Conservation (phyloP, 2,888 invertebrate species). For the Acanthoscelides obtectus region DNA sequence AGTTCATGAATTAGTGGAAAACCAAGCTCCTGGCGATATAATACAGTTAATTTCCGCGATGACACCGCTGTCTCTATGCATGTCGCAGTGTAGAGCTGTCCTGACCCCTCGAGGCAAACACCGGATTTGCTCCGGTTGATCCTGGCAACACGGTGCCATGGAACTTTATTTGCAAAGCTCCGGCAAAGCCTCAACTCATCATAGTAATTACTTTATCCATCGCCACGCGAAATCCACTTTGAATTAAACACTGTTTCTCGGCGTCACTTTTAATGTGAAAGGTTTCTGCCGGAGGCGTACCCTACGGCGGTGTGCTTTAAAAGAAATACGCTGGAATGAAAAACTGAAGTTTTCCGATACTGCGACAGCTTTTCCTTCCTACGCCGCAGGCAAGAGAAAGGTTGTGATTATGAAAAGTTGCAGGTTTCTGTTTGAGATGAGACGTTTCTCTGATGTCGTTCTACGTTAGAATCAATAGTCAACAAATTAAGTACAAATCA, state of each 20-base stretch:
- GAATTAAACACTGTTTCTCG: neutral
- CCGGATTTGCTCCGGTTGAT: conserved; percentile 27
- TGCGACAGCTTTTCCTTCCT: neutral
- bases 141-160: conserved; percentile 25
- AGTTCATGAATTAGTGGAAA: neutral
- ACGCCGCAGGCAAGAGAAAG: too few species aligned
- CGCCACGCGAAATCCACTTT: conserved; percentile 6
- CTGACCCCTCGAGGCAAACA: conserved; percentile 5
- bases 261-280: neutral
- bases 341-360: neutral
- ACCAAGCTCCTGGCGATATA: neutral
- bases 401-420: too few species aligned
- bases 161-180: conserved; percentile 28
- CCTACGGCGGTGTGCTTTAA: neutral
- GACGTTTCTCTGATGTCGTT: too few species aligned
- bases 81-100: conserved; percentile 1
- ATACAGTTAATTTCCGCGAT: neutral
- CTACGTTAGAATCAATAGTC: too few species aligned
- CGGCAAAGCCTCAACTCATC: conserved; percentile 26
- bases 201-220: conserved; percentile 35
- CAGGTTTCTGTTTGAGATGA: too few species aligned
- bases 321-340: neutral
- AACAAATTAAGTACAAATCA: too few species aligned
- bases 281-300: neutral
- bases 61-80: neutral